These are phyloP conservation scores for Helicoverpa assulta DNA, from an alignment of 2,888 invertebrate species.

Conservation along the genomic window DNA sequence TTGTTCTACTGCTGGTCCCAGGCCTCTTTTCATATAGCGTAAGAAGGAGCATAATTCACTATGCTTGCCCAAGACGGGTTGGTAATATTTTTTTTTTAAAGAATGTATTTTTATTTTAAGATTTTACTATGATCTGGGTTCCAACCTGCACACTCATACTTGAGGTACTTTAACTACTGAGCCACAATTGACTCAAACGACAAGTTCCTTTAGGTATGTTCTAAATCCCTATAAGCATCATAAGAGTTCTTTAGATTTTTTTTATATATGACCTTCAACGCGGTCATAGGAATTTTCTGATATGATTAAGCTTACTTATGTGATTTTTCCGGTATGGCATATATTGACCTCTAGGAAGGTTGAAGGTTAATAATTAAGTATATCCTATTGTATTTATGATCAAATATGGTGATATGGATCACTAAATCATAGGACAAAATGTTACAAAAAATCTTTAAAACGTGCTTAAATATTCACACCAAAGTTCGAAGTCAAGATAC, in stretches of 20 bases:
- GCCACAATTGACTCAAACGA: too few relatives aligned
- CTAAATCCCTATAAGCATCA: too few relatives aligned
- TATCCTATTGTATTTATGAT: not conserved
- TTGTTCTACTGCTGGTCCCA: too few relatives aligned
- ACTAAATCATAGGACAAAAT: not conserved
- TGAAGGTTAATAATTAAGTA: not conserved
- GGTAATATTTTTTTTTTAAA: too few relatives aligned
- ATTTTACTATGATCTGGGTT: too few relatives aligned
- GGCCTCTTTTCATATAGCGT: too few relatives aligned
- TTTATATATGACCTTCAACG: not conserved
- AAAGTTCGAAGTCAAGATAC: not conserved
- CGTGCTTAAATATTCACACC: not conserved
- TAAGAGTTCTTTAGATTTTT: not conserved
- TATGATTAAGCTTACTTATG: not conserved
- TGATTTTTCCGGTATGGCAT: slow-evolving; percentile 15
- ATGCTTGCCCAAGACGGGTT: too few relatives aligned
- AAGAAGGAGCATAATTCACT: too few relatives aligned
- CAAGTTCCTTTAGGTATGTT: too few relatives aligned
- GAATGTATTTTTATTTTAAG: too few relatives aligned
- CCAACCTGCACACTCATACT: too few relatives aligned
- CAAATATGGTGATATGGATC: not conserved
- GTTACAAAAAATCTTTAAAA: not conserved
- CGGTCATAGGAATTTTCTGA: not conserved
- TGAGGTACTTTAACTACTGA: too few relatives aligned
- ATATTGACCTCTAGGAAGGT: slow-evolving; percentile 6